phyloP scores from a whole-genome alignment of 2,888 invertebrate species.

The Brachypalpus laphriformis region DNA sequence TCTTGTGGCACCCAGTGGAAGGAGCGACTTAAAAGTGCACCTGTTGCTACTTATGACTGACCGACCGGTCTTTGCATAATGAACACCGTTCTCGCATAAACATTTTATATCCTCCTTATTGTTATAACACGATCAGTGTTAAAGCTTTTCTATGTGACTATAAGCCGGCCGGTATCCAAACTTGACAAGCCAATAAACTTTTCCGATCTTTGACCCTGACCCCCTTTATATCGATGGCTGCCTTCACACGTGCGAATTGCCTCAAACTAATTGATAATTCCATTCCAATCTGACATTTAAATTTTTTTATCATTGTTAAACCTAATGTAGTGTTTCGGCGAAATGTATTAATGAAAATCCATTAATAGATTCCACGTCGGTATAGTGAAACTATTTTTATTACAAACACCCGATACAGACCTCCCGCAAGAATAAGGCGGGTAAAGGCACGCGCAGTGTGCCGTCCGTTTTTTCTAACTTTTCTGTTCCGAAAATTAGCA shows the following conservation, averaged over 20 bases:
- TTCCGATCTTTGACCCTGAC: constrained; percentile 1
- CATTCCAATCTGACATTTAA: background rate
- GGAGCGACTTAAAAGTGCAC: too few relatives aligned
- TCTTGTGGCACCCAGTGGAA: too few relatives aligned
- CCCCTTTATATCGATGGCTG: background rate
- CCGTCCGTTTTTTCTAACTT: background rate
- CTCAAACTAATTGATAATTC: background rate
- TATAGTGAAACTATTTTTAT: constrained; percentile 11
- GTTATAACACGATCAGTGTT: too few relatives aligned
- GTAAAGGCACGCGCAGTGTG: constrained; percentile 12
- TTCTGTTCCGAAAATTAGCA: constrained; percentile 36
- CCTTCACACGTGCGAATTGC: background rate
- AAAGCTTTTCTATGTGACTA: too few relatives aligned
- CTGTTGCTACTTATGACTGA: too few relatives aligned
- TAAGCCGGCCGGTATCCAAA: too few relatives aligned
- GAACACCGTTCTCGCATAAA: too few relatives aligned
- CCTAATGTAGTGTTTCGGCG: background rate
- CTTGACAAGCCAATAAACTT: background rate
- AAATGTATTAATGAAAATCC: constrained; percentile 4
- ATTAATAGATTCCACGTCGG: constrained; percentile 8
- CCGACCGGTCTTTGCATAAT: too few relatives aligned
- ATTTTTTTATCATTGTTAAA: constrained; percentile 2
- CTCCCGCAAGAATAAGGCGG: background rate
- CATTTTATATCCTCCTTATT: too few relatives aligned
- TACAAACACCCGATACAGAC: constrained; percentile 6